Evolutionary conservation across 1,140 invertebrate genomes (phyloP).

Genomic region (Rhyzopertha dominica): DNA sequence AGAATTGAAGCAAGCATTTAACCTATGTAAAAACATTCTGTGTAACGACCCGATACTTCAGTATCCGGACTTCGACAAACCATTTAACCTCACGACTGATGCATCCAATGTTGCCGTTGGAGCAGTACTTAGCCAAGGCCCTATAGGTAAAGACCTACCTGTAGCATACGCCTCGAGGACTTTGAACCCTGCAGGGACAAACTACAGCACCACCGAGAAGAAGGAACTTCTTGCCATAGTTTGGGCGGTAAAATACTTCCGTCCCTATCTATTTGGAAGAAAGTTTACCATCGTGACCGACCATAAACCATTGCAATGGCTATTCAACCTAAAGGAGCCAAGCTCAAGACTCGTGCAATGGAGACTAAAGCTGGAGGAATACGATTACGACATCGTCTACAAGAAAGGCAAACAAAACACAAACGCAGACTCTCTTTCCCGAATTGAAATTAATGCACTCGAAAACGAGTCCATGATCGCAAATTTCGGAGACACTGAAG

Average conservation of each 20-base stretch:
- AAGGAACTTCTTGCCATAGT: conserved; percentile 38
- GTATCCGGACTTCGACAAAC: conserved; percentile 39
- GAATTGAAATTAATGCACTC: not conserved
- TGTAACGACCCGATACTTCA: conserved; percentile 28
- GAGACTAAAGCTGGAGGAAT: conserved; percentile 23
- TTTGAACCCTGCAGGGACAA: conserved; percentile 29
- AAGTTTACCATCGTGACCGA: conserved; percentile 10
- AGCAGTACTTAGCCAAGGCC: conserved; percentile 26
- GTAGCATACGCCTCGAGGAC: conserved; percentile 32
- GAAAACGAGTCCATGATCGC: too few relatives aligned
- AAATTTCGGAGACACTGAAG: too few relatives aligned
- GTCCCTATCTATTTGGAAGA: conserved; percentile 7
- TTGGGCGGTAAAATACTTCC: conserved; percentile 11
- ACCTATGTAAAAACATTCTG: conserved; percentile 22
- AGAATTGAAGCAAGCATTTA: conserved; percentile 18
- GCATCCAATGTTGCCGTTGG: conserved; percentile 35
- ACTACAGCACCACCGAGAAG: conserved; percentile 35
- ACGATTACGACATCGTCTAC: conserved; percentile 21
- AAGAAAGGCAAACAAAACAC: conserved; percentile 23
- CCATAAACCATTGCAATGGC: conserved; percentile 35
- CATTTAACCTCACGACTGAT: conserved; percentile 38
- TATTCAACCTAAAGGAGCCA: conserved; percentile 32
- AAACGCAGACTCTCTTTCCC: conserved; percentile 21
- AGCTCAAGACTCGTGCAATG: conserved; percentile 31
- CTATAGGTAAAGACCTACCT: conserved; percentile 26